phyloP scores from a whole-genome alignment of 30 jellyfish, hydroid and myxozoan genomes.

The Aurelia sp. region DNA sequence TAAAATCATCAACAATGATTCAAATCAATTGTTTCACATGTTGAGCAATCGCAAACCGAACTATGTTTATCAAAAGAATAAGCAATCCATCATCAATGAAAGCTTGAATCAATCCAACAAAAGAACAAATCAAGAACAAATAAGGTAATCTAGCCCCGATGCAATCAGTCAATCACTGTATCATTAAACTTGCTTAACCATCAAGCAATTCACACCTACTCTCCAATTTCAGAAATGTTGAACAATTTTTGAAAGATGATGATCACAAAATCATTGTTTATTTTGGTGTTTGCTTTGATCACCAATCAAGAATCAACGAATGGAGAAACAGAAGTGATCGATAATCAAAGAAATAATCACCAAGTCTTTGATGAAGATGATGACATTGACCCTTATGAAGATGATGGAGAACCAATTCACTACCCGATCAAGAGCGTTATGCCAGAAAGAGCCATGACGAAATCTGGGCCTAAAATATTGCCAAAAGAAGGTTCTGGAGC shows the following conservation, averaged over 20 bases:
- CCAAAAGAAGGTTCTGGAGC: constrained; percentile 54
- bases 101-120: no score
- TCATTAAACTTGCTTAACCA: not conserved
- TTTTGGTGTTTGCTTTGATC: constrained; percentile 7
- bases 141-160: no score
- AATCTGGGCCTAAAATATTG: constrained; percentile 14
- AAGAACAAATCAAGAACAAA: no score
- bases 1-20: no score
- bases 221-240: not conserved
- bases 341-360: not conserved
- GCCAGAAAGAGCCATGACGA: constrained; percentile 55
- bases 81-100: no score
- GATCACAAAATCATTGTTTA: constrained; percentile 6
- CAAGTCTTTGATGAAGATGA: constrained; percentile 48
- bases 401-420: constrained; percentile 51
- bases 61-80: no score
- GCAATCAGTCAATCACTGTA: no score
- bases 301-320: not conserved
- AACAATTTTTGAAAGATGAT: not conserved
- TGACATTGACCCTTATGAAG: constrained; percentile 69
- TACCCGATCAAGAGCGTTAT: constrained; percentile 56
- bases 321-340: not conserved
- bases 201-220: not conserved
- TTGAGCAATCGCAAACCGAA: no score
- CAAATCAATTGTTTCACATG: no score